Evolutionary conservation across 2,888 invertebrate species (phyloP).

Genomic region (Cheilosia impressa): DNA sequence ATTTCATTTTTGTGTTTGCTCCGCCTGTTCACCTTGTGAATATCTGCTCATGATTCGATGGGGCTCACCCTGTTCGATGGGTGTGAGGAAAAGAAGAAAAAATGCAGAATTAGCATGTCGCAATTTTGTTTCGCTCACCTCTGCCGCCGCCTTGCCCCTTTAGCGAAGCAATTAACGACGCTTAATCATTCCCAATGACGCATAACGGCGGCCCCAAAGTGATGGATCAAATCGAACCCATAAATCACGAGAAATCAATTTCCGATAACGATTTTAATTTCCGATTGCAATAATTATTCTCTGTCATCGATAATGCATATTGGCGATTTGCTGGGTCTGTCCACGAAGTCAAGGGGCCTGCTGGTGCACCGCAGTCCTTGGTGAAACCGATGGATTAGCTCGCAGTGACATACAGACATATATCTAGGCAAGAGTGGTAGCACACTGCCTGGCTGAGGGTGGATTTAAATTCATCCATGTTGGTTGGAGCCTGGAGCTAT

Average conservation of each 20-base stretch:
- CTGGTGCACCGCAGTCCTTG: conserved; percentile 1
- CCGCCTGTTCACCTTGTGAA: neutral
- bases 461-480: conserved; percentile 49
- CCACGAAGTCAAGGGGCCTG: conserved; percentile 23
- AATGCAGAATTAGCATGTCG: conserved; percentile 11
- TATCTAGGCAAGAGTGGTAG: neutral
- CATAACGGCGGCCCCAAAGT: conserved; percentile 50
- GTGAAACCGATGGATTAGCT: conserved; percentile 39
- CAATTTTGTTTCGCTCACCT: conserved; percentile 1
- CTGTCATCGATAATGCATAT: conserved; percentile 72
- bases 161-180: conserved; percentile 61
- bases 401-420: neutral
- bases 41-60: conserved; percentile 39
- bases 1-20: neutral
- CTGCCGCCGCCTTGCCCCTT: no score
- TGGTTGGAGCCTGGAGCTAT: neutral
- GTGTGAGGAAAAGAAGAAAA: neutral
- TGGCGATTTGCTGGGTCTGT: conserved; percentile 29
- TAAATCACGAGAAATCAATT: conserved; percentile 80
- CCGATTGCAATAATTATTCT: conserved; percentile 82
- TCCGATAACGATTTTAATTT: conserved; percentile 82
- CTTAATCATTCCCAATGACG: conserved; percentile 62
- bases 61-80: conserved; percentile 36
- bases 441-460: neutral
- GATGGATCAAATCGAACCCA: conserved; percentile 71